Conservation (phyloP, 1,140 invertebrate genomes). For the Eulimnadia texana region DNA sequence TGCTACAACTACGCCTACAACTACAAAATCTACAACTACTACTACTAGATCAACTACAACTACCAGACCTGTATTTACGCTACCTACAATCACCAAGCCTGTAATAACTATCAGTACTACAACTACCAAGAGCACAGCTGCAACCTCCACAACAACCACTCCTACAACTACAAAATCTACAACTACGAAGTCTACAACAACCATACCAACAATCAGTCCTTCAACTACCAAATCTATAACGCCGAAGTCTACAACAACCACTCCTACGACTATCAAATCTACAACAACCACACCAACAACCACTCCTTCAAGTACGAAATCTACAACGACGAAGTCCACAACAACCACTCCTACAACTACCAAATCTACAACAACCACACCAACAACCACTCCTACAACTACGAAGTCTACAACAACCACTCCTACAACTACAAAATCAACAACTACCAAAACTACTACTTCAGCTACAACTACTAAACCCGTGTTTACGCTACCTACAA, state of each 20-base stretch:
- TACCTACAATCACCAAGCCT: too few relatives aligned
- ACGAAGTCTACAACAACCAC: background rate
- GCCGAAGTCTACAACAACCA: background rate
- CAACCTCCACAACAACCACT: background rate
- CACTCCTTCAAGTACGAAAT: background rate
- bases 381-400: background rate
- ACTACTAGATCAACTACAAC: background rate
- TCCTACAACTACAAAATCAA: background rate
- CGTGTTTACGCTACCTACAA: too few relatives aligned
- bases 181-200: background rate
- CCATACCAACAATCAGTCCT: background rate
- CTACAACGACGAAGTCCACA: background rate
- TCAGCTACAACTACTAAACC: background rate
- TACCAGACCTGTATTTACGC: too few relatives aligned
- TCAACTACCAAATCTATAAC: background rate
- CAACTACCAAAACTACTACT: background rate
- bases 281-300: background rate
- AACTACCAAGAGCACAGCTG: background rate
- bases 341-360: background rate
- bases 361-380: background rate
- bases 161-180: background rate
- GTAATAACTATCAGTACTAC: background rate
- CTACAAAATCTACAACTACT: too few relatives aligned
- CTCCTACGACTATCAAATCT: background rate
- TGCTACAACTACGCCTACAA: too few relatives aligned